These are phyloP conservation scores for Peribatodes rhomboidaria DNA, from an alignment of 2,888 invertebrate genomes.

Conservation along the genomic window DNA sequence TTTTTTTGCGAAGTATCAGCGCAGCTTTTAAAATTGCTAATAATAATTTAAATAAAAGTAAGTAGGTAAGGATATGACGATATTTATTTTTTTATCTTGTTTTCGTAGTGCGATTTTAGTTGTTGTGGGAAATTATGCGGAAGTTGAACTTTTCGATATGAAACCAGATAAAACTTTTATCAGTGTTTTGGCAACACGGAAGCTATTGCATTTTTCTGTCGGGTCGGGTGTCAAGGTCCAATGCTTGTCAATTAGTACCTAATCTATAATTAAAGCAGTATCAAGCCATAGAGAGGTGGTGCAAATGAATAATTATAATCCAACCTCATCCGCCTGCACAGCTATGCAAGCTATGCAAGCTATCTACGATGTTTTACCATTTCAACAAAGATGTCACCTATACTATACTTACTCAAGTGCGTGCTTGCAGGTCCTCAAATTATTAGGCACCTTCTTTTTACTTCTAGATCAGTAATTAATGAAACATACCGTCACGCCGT, in stretches of 20 bases:
- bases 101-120: not conserved
- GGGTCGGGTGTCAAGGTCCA: constrained; percentile 2
- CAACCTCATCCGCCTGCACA: too few species aligned
- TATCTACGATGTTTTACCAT: too few species aligned
- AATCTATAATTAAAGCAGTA: not conserved
- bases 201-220: constrained; percentile 3
- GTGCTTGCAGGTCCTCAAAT: too few species aligned
- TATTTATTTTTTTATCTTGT: not conserved
- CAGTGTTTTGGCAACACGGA: constrained; percentile 20
- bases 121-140: not conserved
- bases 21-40: not conserved
- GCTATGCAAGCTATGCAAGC: too few species aligned
- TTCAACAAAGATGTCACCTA: too few species aligned
- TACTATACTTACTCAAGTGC: too few species aligned
- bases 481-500: too few species aligned
- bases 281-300: too few species aligned
- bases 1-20: not conserved
- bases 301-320: too few species aligned
- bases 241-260: not conserved
- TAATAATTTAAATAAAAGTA: not conserved
- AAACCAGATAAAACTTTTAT: constrained; percentile 13
- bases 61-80: not conserved
- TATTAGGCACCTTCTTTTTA: too few species aligned
- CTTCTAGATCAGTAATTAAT: too few species aligned
- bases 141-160: not conserved